Evolutionary conservation across 2,888 invertebrate species (phyloP).

Genomic region (Nebria brevicollis): DNA sequence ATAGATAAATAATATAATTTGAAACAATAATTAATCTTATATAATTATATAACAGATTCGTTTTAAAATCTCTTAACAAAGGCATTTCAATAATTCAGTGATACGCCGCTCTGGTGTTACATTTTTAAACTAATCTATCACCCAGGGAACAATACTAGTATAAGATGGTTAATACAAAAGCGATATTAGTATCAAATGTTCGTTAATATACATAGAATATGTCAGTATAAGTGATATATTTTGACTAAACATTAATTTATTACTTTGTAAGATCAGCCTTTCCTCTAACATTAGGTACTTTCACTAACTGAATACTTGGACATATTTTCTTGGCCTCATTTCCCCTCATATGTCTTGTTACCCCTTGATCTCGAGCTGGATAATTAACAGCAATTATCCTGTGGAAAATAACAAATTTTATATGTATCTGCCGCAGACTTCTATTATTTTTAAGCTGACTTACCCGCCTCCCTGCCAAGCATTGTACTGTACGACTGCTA

Average conservation of each 20-base stretch:
- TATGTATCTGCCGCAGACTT: background rate
- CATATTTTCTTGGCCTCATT: slow-evolving; percentile 90
- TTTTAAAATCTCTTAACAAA: too few relatives aligned
- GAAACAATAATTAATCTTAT: too few relatives aligned
- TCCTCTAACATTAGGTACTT: slow-evolving; percentile 86
- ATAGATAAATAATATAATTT: too few relatives aligned
- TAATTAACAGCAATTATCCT: slow-evolving; percentile 98
- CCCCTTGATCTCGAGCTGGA: slow-evolving; percentile 90
- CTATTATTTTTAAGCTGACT: slow-evolving; percentile 52
- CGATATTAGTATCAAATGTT: too few relatives aligned
- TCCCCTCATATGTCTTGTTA: slow-evolving; percentile 90
- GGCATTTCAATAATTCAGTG: too few relatives aligned
- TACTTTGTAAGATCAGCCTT: slow-evolving; percentile 95
- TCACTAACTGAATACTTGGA: slow-evolving; percentile 84
- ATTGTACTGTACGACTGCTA: slow-evolving; percentile 97
- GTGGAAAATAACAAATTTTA: slow-evolving; percentile 38
- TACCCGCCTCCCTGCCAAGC: slow-evolving; percentile 94
- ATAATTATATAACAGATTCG: too few relatives aligned
- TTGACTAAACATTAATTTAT: background rate
- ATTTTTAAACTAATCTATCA: too few relatives aligned
- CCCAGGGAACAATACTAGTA: too few relatives aligned
- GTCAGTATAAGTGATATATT: too few relatives aligned
- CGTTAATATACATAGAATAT: too few relatives aligned
- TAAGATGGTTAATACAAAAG: too few relatives aligned
- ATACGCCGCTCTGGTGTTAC: too few relatives aligned